These are phyloP conservation scores for Drosophila koepferae DNA, from an alignment of 2,888 invertebrate genomes.

Conservation along the genomic window DNA sequence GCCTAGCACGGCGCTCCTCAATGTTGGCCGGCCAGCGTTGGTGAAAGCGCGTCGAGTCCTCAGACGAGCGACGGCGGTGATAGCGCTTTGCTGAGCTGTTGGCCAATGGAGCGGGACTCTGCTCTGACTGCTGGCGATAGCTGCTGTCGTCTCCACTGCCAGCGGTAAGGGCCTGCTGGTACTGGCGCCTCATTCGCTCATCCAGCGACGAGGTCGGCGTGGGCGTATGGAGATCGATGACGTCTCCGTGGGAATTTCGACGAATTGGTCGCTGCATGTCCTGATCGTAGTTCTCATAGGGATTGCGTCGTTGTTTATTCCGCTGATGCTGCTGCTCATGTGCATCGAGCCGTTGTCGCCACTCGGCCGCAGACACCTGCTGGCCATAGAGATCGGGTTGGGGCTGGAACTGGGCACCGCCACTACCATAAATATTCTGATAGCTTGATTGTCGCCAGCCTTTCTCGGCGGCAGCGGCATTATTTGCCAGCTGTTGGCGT, in stretches of 20 bases:
- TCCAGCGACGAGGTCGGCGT: slow-evolving; percentile 80
- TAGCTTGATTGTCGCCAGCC: slow-evolving; percentile 90
- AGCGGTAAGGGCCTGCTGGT: slow-evolving; percentile 48
- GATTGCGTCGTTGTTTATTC: slow-evolving; percentile 38
- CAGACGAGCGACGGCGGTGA: slow-evolving; percentile 81
- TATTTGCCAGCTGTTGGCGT: slow-evolving; percentile 84
- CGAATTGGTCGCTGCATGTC: slow-evolving; percentile 72
- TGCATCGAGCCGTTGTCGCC: slow-evolving; percentile 79
- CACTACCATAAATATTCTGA: slow-evolving; percentile 84
- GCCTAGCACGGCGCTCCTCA: slow-evolving; percentile 77
- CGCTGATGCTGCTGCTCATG: slow-evolving; percentile 72
- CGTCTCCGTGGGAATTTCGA: slow-evolving; percentile 68
- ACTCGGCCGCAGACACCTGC: slow-evolving; percentile 81
- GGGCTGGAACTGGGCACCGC: slow-evolving; percentile 86
- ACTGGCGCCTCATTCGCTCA: slow-evolving; percentile 74
- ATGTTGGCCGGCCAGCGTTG: slow-evolving; percentile 81
- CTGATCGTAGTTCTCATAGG: slow-evolving; percentile 69
- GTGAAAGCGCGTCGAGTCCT: slow-evolving; percentile 79
- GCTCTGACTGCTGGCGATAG: slow-evolving; percentile 54
- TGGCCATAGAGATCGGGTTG: slow-evolving; percentile 89
- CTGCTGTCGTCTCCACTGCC: slow-evolving; percentile 76
- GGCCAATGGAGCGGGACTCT: slow-evolving; percentile 34
- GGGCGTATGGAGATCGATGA: slow-evolving; percentile 55
- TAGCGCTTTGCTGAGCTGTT: slow-evolving; percentile 71
- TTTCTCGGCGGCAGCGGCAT: slow-evolving; percentile 85